Evolutionary conservation across 2,113 vertebrate species (phyloP).

Genomic region (Zosterops pallidus): DNA sequence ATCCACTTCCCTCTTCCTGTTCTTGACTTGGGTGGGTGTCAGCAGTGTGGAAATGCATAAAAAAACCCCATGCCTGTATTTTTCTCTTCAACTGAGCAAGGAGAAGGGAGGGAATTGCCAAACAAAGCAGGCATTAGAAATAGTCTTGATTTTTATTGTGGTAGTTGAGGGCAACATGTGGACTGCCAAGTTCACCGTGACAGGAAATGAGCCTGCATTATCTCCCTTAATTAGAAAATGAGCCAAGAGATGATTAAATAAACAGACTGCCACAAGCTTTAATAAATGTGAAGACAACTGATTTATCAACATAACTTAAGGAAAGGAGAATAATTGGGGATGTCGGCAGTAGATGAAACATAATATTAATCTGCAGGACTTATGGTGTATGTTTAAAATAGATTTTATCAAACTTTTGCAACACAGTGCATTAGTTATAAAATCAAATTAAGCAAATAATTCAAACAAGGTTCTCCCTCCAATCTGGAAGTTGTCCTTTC

Average conservation of each 20-base stretch:
- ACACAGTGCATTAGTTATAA: neutral
- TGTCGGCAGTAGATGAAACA: neutral
- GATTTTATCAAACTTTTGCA: slow-evolving; percentile 9
- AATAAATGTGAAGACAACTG: slow-evolving; percentile 24
- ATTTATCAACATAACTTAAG: slow-evolving; percentile 42
- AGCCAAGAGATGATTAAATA: slow-evolving; percentile 32
- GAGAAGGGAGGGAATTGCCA: neutral
- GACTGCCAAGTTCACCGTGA: neutral
- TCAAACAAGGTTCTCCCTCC: neutral
- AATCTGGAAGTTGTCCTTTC: neutral
- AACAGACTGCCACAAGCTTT: neutral
- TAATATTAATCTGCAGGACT: neutral
- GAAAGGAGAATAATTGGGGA: neutral
- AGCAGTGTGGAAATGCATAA: neutral
- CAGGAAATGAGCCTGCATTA: slow-evolving; percentile 36
- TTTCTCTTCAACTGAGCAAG: neutral
- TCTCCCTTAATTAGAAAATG: slow-evolving; percentile 54
- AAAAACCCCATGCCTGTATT: neutral
- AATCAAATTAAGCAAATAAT: neutral
- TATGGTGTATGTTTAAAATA: neutral
- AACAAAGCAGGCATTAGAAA: neutral
- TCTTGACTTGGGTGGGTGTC: neutral
- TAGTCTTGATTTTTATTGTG: neutral
- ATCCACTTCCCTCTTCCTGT: neutral
- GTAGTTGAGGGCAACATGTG: neutral